Evolutionary conservation across 2,797 vertebrate species (phyloP).

Genomic region (Apodemus agrarius): DNA sequence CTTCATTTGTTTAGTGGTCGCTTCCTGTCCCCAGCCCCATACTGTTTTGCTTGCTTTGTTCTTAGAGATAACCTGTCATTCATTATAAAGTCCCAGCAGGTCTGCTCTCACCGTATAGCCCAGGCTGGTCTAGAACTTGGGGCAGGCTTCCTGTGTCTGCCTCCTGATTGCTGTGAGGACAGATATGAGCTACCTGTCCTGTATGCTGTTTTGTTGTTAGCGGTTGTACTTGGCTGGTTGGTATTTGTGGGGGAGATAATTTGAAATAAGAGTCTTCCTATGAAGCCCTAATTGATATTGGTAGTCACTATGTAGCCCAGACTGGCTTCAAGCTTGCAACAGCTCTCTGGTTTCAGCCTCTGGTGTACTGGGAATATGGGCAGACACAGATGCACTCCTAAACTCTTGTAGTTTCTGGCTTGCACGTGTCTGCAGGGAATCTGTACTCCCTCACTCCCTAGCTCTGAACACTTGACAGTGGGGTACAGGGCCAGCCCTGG

Average conservation of each 20-base stretch:
- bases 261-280: background rate
- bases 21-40: background rate
- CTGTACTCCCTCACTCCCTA: background rate
- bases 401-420: background rate
- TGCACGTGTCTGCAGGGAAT: background rate
- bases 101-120: background rate
- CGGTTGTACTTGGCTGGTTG: background rate
- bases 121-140: background rate
- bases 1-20: background rate
- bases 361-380: background rate
- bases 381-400: background rate
- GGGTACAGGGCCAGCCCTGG: background rate
- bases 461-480: background rate
- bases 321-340: background rate
- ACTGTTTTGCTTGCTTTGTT: background rate
- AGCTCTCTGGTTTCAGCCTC: background rate
- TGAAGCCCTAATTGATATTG: background rate
- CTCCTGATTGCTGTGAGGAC: background rate
- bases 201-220: background rate
- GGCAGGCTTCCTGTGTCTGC: background rate
- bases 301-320: background rate
- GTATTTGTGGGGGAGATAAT: background rate
- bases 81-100: background rate
- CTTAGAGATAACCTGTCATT: background rate
- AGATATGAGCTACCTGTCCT: background rate